These are phyloP conservation scores for Nomada fucata DNA, from an alignment of 2,888 invertebrate genomes.

Conservation along the genomic window DNA sequence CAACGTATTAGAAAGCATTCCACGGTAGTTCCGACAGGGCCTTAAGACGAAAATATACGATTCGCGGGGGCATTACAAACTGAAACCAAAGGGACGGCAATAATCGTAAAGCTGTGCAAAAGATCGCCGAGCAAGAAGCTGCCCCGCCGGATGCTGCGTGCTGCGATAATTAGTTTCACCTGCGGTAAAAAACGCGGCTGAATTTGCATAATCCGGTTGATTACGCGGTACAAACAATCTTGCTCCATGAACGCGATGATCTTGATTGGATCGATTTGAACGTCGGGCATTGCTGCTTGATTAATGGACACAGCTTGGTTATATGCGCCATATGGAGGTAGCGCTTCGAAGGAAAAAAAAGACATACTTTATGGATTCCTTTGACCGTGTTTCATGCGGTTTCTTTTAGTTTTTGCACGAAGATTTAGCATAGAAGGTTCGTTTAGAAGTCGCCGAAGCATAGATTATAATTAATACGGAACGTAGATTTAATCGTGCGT, in stretches of 20 bases:
- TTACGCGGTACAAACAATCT: conserved; percentile 48
- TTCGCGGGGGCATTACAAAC: conserved; percentile 33
- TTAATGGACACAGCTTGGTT: not conserved
- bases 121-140: conserved; percentile 41
- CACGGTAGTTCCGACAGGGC: not conserved
- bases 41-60: conserved; percentile 13
- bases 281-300: not conserved
- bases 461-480: not conserved
- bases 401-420: not conserved
- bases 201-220: conserved; percentile 63
- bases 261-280: conserved; percentile 16
- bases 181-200: conserved; percentile 39
- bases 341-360: not conserved
- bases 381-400: not conserved
- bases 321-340: not conserved
- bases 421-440: not conserved
- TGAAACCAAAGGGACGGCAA: conserved; percentile 17
- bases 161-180: conserved; percentile 55
- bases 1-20: not conserved
- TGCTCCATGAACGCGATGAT: not conserved
- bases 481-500: too few relatives aligned
- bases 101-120: conserved; percentile 53
- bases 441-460: not conserved
- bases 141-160: conserved; percentile 25
- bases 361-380: not conserved